Evolutionary conservation across 2,797 vertebrate species (phyloP).

Genomic region (Hydrocynus forskahlii): DNA sequence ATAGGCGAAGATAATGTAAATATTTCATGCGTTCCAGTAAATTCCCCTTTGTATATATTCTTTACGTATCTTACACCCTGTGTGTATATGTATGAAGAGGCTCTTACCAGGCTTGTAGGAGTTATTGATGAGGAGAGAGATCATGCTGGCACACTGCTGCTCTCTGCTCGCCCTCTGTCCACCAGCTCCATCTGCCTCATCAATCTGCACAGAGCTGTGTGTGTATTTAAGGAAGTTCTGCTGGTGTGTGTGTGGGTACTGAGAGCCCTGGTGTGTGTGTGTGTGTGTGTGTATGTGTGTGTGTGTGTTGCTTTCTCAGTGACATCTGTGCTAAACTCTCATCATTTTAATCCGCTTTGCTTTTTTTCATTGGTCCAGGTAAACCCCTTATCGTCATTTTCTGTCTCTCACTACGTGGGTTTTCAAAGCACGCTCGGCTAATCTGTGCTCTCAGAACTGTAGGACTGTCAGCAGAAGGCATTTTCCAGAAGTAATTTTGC

Average conservation of each 20-base stretch:
- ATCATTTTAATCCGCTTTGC: conserved; percentile 6
- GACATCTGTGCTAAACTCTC: conserved; percentile 8
- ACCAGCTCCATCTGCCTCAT: conserved; percentile 59
- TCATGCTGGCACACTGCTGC: conserved; percentile 61
- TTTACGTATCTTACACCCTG: not conserved
- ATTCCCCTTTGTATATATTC: not conserved
- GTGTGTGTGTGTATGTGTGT: conserved; percentile 1
- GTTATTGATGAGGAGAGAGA: conserved; percentile 48
- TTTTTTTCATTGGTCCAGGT: conserved; percentile 11
- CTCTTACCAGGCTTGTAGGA: conserved; percentile 61
- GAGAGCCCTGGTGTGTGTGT: not conserved
- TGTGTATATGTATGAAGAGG: not conserved
- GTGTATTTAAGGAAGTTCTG: not conserved
- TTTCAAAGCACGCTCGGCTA: conserved; percentile 5
- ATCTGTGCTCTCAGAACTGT: not conserved
- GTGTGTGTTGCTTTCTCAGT: not conserved
- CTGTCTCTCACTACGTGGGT: not conserved
- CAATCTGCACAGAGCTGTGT: conserved; percentile 40
- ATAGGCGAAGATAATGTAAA: not conserved
- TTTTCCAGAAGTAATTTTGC: not conserved
- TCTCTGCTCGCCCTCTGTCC: conserved; percentile 59
- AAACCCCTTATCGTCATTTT: not conserved
- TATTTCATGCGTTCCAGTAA: not conserved
- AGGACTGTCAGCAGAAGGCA: not conserved
- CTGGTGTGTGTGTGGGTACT: not conserved